A percentile compares a stretch with the other conserved stretches of the same genome.
phyloP scores from a whole-genome alignment of 1,140 invertebrate species.

The Artemia franciscana region DNA sequence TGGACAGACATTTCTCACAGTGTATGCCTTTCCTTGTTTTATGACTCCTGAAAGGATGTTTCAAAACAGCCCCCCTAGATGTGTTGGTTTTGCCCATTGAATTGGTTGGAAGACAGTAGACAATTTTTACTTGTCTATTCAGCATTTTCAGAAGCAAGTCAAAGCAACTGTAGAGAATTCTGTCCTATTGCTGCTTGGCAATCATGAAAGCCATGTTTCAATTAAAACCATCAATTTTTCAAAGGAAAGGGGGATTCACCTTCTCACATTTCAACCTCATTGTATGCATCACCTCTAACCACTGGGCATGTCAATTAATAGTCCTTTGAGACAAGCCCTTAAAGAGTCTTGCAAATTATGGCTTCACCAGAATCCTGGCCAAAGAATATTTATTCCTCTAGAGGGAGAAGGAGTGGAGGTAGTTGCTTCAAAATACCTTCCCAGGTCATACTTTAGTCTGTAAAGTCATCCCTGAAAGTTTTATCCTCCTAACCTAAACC shows the following conservation, averaged over 20 bases:
- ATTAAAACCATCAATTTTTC: conserved; percentile 9
- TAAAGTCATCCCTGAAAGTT: no score
- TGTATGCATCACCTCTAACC: conserved; percentile 18
- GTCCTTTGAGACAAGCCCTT: conserved; percentile 17
- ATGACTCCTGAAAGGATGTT: conserved; percentile 22
- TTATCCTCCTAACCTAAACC: no score
- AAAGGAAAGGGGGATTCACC: conserved; percentile 33
- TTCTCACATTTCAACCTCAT: conserved; percentile 17
- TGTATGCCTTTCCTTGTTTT: conserved; percentile 22
- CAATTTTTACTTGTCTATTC: conserved; percentile 12
- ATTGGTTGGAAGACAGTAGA: no score
- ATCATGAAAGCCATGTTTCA: conserved; percentile 13
- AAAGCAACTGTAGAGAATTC: conserved; percentile 13
- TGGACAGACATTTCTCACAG: conserved; percentile 18
- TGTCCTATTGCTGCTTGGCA: conserved; percentile 11
- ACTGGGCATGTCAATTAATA: conserved; percentile 16
- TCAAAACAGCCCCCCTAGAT: conserved; percentile 20
- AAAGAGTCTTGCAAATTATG: conserved; percentile 14
- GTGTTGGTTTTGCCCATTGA: conserved; percentile 1
- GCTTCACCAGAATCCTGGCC: conserved; percentile 13
- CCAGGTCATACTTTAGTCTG: no score
- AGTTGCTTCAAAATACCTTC: no score
- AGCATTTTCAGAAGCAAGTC: conserved; percentile 19
- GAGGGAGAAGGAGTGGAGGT: no score
- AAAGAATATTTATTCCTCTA: conserved; percentile 12